A percentile compares a stretch with the other conserved stretches of the same genome.
Evolutionary conservation across 2,113 vertebrate species (phyloP).

Genomic region (Microcebus murinus): DNA sequence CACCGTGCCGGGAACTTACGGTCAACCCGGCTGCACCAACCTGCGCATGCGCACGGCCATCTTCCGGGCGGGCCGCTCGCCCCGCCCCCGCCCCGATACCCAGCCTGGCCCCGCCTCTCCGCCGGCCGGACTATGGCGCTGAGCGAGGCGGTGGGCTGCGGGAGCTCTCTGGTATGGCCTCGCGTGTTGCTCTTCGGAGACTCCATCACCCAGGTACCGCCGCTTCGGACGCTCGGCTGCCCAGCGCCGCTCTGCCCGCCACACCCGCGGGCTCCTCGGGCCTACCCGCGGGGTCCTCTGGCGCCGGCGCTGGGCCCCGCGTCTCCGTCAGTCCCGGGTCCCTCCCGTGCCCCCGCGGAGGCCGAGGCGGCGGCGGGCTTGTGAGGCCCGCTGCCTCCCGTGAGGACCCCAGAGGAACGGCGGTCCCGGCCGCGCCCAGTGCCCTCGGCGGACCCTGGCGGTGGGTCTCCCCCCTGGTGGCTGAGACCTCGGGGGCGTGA

Average conservation of each 20-base stretch:
- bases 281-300: background rate
- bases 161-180: conserved; percentile 83
- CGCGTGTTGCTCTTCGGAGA: conserved; percentile 94
- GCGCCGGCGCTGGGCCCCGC: background rate
- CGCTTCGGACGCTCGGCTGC: too few species aligned
- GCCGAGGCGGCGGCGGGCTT: background rate
- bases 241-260: background rate
- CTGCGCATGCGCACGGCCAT: too few species aligned
- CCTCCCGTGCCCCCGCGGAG: background rate
- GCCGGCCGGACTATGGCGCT: background rate
- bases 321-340: too few species aligned
- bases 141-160: rapidly evolving
- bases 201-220: conserved; percentile 95
- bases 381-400: background rate
- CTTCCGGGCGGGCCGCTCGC: too few species aligned
- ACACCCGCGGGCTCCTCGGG: background rate
- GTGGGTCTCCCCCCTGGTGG: background rate
- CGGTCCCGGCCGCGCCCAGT: too few species aligned
- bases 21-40: rapidly evolving
- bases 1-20: too few species aligned
- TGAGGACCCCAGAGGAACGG: background rate
- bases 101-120: background rate
- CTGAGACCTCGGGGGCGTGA: background rate
- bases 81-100: background rate
- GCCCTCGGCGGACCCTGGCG: too few species aligned